Conservation (phyloP, 1,140 invertebrate species). For the Conopomorpha cramerella region DNA sequence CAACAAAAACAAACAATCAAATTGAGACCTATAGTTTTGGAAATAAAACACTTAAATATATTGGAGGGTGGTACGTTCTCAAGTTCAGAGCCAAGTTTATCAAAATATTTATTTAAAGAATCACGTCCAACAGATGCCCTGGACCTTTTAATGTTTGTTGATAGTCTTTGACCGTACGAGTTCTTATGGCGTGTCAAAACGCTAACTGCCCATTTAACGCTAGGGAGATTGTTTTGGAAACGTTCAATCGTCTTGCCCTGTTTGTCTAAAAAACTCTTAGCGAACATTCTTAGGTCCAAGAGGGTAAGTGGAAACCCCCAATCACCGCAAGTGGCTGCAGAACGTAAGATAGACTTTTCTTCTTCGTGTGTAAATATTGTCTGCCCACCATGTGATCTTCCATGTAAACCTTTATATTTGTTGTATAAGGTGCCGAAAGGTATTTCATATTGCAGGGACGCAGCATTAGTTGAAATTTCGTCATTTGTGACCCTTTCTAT, state of each 20-base stretch:
- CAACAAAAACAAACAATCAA: too few species aligned
- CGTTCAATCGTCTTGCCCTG: background rate
- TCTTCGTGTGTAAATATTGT: background rate
- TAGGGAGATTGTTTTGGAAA: slow-evolving; percentile 6
- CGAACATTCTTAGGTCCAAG: slow-evolving; percentile 4
- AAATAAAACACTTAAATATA: background rate
- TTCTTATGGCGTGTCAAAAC: slow-evolving; percentile 6
- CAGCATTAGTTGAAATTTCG: too few species aligned
- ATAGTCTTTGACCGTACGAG: slow-evolving; percentile 1
- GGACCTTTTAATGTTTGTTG: slow-evolving; percentile 1
- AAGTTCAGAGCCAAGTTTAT: background rate
- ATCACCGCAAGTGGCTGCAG: slow-evolving; percentile 4
- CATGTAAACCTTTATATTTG: background rate
- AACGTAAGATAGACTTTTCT: slow-evolving; percentile 2
- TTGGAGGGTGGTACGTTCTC: background rate
- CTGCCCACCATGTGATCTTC: background rate
- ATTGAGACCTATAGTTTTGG: too few species aligned
- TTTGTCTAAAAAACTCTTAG: slow-evolving; percentile 4
- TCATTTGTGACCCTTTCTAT: too few species aligned
- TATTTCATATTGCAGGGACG: slow-evolving; percentile 1
- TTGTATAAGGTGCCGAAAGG: background rate
- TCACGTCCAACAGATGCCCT: slow-evolving; percentile 1
- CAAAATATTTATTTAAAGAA: background rate
- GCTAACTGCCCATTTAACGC: slow-evolving; percentile 4
- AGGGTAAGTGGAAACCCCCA: slow-evolving; percentile 6